Conservation (phyloP, 2,888 invertebrate genomes). For the Adineta ricciae region DNA sequence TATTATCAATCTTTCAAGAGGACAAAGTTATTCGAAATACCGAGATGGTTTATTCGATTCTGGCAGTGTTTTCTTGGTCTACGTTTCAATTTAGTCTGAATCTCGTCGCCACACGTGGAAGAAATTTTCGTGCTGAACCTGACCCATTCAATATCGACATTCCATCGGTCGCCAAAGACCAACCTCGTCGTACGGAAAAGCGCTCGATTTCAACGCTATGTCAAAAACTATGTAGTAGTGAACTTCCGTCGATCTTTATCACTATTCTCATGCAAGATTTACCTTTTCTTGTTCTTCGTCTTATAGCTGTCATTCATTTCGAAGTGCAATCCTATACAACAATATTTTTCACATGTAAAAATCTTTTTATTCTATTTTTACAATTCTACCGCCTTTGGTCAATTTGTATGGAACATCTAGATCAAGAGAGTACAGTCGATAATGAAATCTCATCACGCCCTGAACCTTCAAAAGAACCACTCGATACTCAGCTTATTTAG, state of each 20-base stretch:
- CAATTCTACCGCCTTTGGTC: constrained; percentile 40
- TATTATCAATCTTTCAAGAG: constrained; percentile 42
- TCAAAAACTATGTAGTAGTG: not conserved
- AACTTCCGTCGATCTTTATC: not conserved
- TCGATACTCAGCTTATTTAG: not conserved
- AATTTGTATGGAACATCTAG: constrained; percentile 33
- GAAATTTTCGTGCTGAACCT: not conserved
- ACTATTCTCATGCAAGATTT: constrained; percentile 21
- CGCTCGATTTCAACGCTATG: too few relatives aligned
- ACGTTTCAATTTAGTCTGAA: constrained; percentile 47
- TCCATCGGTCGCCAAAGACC: not conserved
- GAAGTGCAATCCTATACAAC: constrained; percentile 42
- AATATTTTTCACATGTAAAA: constrained; percentile 45
- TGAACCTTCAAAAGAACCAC: not conserved
- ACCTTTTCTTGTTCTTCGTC: constrained; percentile 39
- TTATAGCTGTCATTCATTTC: constrained; percentile 41
- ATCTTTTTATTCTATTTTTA: constrained; percentile 39
- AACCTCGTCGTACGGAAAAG: too few relatives aligned
- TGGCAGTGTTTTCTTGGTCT: constrained; percentile 45
- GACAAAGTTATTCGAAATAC: constrained; percentile 39
- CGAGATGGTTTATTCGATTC: constrained; percentile 40
- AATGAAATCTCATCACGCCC: not conserved
- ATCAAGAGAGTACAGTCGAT: not conserved
- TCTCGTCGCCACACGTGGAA: constrained; percentile 43
- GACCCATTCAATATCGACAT: not conserved